These are phyloP conservation scores for Hedya salicella DNA, from an alignment of 2,888 invertebrate genomes.

Conservation along the genomic window DNA sequence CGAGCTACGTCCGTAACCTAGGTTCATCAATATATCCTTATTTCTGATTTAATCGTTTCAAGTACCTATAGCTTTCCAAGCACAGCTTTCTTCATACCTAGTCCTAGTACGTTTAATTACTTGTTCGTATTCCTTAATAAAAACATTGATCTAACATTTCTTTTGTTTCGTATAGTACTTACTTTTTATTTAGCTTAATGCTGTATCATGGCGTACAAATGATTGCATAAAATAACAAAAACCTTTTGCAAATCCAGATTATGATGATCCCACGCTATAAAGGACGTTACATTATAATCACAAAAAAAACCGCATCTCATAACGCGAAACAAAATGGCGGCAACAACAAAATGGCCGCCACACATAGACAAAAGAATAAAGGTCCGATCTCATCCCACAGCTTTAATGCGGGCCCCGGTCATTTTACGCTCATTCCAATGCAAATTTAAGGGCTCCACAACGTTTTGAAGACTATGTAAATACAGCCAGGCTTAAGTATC, in stretches of 20 bases:
- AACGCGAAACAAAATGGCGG: slow-evolving; percentile 67
- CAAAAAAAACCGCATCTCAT: slow-evolving; percentile 34
- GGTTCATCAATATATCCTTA: too few relatives aligned
- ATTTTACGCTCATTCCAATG: slow-evolving; percentile 80
- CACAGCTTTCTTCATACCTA: too few relatives aligned
- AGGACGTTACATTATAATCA: slow-evolving; percentile 38
- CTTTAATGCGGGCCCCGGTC: slow-evolving; percentile 76
- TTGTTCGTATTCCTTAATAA: too few relatives aligned
- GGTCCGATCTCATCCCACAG: slow-evolving; percentile 65
- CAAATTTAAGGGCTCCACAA: slow-evolving; percentile 78
- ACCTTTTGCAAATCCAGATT: slow-evolving; percentile 1
- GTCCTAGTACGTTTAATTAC: too few relatives aligned
- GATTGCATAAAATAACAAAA: not conserved
- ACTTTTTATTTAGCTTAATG: not conserved
- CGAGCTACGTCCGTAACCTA: too few relatives aligned
- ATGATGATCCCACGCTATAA: slow-evolving; percentile 13
- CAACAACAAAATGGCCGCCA: slow-evolving; percentile 60
- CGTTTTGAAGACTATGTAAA: slow-evolving; percentile 77
- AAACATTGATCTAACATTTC: too few relatives aligned
- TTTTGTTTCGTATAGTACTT: too few relatives aligned
- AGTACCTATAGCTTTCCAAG: too few relatives aligned
- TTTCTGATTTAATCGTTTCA: too few relatives aligned
- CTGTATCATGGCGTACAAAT: not conserved
- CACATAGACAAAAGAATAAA: slow-evolving; percentile 77
- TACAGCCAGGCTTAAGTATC: slow-evolving; percentile 55